Conservation (phyloP, 2,113 vertebrate genomes). For the Lamprologus callipterus region DNA sequence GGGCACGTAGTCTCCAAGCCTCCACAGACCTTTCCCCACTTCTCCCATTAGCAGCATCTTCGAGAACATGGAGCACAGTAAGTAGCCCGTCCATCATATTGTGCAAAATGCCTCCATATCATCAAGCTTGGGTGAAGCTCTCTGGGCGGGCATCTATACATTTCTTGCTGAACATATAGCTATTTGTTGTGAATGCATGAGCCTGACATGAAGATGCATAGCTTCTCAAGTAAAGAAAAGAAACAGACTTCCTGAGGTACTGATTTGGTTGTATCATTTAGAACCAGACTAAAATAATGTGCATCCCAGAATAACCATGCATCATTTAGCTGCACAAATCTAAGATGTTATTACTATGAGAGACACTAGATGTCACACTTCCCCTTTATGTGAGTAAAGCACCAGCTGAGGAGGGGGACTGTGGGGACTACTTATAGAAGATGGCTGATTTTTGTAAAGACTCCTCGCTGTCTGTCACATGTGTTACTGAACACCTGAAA, state of each 20-base stretch:
- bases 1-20: not conserved
- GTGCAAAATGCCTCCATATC: not conserved
- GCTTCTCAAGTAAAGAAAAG: not conserved
- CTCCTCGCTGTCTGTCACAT: conserved; percentile 1
- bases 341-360: not conserved
- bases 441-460: not conserved
- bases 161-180: not conserved
- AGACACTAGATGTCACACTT: conserved; percentile 64
- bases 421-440: not conserved
- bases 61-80: not conserved
- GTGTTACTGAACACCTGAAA: conserved; percentile 40
- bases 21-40: not conserved
- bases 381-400: conserved; percentile 4
- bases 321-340: not conserved
- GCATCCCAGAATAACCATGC: not conserved
- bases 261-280: not conserved
- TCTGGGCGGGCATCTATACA: not conserved
- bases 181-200: not conserved
- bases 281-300: not conserved
- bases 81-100: not conserved
- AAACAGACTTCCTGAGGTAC: not conserved
- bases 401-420: not conserved
- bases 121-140: not conserved
- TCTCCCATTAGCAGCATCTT: not conserved
- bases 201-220: not conserved